Conservation (phyloP, 2,888 invertebrate genomes). For the Heliconius ismenius region DNA sequence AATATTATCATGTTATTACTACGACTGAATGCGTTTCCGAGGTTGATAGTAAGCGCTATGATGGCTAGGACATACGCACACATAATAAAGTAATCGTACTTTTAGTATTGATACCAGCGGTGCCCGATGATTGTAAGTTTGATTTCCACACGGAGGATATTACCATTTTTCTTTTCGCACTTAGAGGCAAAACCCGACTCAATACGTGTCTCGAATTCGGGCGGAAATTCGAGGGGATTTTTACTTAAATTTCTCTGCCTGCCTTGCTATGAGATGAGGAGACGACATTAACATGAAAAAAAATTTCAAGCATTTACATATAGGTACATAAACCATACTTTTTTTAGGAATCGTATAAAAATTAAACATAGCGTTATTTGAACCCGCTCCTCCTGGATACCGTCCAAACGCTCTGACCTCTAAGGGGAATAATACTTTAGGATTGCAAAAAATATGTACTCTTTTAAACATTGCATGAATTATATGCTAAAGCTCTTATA, state of each 20-base stretch:
- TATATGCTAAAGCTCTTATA: constrained; percentile 8
- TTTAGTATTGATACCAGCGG: background rate
- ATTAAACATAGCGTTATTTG: too few species aligned
- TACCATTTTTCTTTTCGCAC: background rate
- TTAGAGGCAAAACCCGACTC: background rate
- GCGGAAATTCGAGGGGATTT: too few species aligned
- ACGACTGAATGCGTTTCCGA: background rate
- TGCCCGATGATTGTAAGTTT: background rate
- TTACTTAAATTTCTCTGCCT: too few species aligned
- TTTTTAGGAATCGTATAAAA: too few species aligned
- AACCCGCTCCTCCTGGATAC: too few species aligned
- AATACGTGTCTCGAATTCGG: too few species aligned
- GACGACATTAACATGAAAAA: background rate
- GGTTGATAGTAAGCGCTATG: background rate
- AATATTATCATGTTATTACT: constrained; percentile 15
- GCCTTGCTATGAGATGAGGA: too few species aligned
- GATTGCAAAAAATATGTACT: too few species aligned
- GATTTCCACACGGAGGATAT: background rate
- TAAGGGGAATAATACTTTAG: too few species aligned
- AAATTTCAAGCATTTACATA: background rate
- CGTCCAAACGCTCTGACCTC: too few species aligned
- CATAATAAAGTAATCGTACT: too few species aligned
- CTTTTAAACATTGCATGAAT: background rate
- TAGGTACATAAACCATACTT: background rate
- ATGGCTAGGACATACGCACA: background rate